A percentile compares a stretch with the other conserved stretches of the same genome.
phyloP scores from a whole-genome alignment of 2,797 vertebrate genomes.

The Gymnoscopelus microlampas region DNA sequence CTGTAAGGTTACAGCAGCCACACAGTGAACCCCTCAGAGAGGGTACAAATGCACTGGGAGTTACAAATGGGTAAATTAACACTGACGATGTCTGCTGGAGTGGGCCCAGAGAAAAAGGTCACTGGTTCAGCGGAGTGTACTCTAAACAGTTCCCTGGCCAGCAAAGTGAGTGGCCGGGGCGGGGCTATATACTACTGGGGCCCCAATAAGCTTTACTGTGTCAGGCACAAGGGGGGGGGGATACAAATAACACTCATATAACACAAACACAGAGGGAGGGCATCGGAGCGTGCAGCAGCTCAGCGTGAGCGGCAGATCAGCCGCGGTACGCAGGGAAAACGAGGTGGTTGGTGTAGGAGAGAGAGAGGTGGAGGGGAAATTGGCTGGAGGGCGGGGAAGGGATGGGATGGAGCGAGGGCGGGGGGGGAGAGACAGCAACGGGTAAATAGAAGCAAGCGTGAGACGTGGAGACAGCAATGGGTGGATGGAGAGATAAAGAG shows the following conservation, averaged over 20 bases:
- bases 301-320: slow-evolving; percentile 75
- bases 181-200: slow-evolving; percentile 50
- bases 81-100: slow-evolving; percentile 52
- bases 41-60: no score
- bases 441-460: slow-evolving; percentile 65
- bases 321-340: slow-evolving; percentile 73
- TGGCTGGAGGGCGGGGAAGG: slow-evolving; percentile 67
- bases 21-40: no score
- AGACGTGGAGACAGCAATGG: slow-evolving; percentile 54
- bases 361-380: slow-evolving; percentile 58
- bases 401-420: slow-evolving; percentile 57
- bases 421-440: slow-evolving; percentile 54
- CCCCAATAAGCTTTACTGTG: slow-evolving; percentile 64
- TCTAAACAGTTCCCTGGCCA: slow-evolving; percentile 56
- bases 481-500: slow-evolving; percentile 55
- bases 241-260: slow-evolving; percentile 77
- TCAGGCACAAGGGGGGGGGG: slow-evolving; percentile 66
- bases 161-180: slow-evolving; percentile 68
- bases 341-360: slow-evolving; percentile 72
- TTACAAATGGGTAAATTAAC: no score
- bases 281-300: slow-evolving; percentile 68
- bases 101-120: slow-evolving; percentile 61
- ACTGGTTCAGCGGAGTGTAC: slow-evolving; percentile 73
- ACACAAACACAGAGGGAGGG: slow-evolving; percentile 73
- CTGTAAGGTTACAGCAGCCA: no score